Evolutionary conservation across 2,113 vertebrate species (phyloP).

Genomic region (Bambusicola thoracicus): DNA sequence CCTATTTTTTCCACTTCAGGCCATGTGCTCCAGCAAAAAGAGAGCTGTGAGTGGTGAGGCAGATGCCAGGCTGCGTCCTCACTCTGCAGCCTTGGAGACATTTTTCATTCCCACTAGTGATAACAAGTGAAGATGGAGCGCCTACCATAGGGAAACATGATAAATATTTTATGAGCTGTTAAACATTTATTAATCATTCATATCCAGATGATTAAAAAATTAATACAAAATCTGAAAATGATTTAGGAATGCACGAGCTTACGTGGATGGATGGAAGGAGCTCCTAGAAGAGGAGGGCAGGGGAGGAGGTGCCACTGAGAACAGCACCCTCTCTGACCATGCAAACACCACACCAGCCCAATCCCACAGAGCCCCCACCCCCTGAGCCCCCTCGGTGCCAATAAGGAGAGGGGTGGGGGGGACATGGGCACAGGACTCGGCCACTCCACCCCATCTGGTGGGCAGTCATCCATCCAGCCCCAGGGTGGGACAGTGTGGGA

Average conservation of each 20-base stretch:
- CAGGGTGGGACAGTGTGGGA: neutral
- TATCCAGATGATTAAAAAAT: constrained; percentile 66
- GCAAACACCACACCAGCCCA: neutral
- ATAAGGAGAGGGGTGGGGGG: fast-evolving
- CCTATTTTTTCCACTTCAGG: neutral
- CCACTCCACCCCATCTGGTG: fast-evolving
- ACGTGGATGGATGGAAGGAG: constrained; percentile 16
- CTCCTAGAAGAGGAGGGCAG: neutral
- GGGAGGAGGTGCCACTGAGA: neutral
- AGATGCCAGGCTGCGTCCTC: neutral
- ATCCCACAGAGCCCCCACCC: neutral
- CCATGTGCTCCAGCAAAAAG: neutral
- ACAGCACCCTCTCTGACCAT: neutral
- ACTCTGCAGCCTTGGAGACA: neutral
- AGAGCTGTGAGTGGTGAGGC: neutral
- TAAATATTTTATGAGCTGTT: constrained; percentile 58
- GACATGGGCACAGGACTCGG: fast-evolving
- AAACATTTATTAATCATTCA: constrained; percentile 69
- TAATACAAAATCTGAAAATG: constrained; percentile 57
- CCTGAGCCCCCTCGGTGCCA: neutral
- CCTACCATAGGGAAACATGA: neutral
- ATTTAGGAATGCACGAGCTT: constrained; percentile 41
- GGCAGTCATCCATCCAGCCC: too few relatives aligned
- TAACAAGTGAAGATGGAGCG: constrained; percentile 1
- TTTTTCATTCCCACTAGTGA: neutral